Percentiles rank a stretch among this genome's conserved stretches.
These are phyloP conservation scores for Lutjanus argentimaculatus DNA, from an alignment of 2,797 vertebrate species.

Conservation along the genomic window DNA sequence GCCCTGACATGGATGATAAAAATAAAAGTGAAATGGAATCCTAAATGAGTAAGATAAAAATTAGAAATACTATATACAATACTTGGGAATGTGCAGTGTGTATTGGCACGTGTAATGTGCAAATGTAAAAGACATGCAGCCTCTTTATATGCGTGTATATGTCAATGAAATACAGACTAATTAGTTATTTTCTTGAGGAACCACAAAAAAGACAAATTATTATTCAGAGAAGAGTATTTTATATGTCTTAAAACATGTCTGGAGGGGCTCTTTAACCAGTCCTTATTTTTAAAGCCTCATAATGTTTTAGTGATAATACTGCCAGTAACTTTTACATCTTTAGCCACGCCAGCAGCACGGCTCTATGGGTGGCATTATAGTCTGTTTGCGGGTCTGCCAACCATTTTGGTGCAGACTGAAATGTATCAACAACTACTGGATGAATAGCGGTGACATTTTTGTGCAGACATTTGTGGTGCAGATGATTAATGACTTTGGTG, in stretches of 20 bases:
- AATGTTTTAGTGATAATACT: slow-evolving; percentile 35
- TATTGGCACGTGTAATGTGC: too few species aligned
- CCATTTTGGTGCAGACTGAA: neutral
- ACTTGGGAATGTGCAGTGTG: too few species aligned
- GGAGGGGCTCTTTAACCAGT: slow-evolving; percentile 8
- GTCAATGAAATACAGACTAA: too few species aligned
- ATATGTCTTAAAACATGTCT: neutral
- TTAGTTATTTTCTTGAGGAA: too few species aligned
- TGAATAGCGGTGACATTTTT: neutral
- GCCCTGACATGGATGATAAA: too few species aligned
- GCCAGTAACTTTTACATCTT: neutral
- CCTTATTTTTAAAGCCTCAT: slow-evolving; percentile 30
- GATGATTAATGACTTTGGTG: neutral
- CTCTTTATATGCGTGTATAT: too few species aligned
- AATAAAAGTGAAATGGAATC: too few species aligned
- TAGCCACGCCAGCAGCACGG: neutral
- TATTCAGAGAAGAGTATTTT: neutral
- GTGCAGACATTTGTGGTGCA: neutral
- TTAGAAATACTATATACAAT: too few species aligned
- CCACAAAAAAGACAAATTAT: neutral
- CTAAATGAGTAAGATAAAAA: too few species aligned
- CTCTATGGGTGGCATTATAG: neutral
- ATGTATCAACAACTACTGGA: neutral
- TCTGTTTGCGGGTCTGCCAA: neutral
- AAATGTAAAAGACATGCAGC: too few species aligned